Conservation (phyloP, 2,113 vertebrate species). For the Helogale parvula region DNA sequence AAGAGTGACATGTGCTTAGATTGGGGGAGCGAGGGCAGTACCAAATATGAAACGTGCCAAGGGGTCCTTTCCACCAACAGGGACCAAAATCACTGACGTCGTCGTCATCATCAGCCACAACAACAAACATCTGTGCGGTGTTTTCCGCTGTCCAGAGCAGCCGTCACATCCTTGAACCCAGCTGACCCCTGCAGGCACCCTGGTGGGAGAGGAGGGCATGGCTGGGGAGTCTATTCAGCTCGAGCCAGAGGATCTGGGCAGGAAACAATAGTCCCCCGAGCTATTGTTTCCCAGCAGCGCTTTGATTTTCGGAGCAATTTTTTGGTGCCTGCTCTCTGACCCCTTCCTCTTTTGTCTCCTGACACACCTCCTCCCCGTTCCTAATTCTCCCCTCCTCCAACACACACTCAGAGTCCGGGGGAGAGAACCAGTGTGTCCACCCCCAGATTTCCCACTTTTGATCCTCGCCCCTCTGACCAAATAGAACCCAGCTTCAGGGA, state of each 20-base stretch:
- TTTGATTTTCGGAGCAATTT: conserved; percentile 41
- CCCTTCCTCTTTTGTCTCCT: conserved; percentile 35
- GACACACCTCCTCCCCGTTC: not conserved
- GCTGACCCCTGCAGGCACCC: conserved; percentile 15
- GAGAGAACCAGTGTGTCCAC: conserved; percentile 21
- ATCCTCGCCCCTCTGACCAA: conserved; percentile 4
- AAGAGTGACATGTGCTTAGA: not conserved
- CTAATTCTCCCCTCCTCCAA: not conserved
- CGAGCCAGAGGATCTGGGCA: not conserved
- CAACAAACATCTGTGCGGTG: not conserved
- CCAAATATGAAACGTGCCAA: not conserved
- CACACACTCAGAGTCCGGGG: not conserved
- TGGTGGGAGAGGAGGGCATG: not conserved
- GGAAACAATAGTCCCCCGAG: not conserved
- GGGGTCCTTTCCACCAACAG: not conserved
- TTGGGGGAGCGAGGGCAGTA: not conserved
- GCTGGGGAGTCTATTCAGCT: conserved; percentile 10
- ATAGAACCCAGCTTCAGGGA: not conserved
- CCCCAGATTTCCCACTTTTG: conserved; percentile 69
- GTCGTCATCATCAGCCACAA: accelerated
- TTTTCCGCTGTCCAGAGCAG: not conserved
- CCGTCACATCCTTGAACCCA: conserved; percentile 62
- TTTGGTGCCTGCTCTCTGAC: conserved; percentile 63
- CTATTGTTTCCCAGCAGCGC: not conserved
- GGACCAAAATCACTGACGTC: not conserved